These are phyloP conservation scores for Solenopsis fugax DNA, from an alignment of 1,140 invertebrate species.

Conservation along the genomic window DNA sequence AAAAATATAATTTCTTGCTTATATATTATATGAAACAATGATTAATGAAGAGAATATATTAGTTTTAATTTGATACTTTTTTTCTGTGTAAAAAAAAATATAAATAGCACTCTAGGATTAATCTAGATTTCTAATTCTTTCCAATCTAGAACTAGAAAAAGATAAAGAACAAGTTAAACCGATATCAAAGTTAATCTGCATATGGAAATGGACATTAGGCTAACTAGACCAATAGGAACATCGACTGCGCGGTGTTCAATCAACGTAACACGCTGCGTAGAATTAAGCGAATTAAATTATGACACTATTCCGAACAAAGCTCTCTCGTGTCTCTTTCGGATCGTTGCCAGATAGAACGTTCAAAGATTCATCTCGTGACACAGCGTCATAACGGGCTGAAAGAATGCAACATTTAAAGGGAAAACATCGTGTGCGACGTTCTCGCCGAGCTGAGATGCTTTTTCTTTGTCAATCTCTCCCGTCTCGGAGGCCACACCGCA, in stretches of 20 bases:
- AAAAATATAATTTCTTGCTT: no score
- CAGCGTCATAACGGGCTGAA: not conserved
- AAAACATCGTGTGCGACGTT: not conserved
- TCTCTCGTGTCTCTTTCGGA: not conserved
- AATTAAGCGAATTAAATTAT: conserved; percentile 2
- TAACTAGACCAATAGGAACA: not conserved
- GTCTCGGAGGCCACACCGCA: not conserved
- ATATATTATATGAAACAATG: no score
- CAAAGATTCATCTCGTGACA: not conserved
- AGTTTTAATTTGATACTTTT: no score
- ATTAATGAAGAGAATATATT: no score
- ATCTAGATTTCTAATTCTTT: no score
- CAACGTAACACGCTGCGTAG: not conserved
- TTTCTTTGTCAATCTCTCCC: not conserved
- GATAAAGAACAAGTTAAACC: not conserved
- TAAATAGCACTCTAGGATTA: no score
- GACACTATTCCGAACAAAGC: not conserved
- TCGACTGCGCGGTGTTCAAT: no score
- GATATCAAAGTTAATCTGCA: no score
- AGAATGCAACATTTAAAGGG: not conserved
- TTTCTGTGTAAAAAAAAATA: no score
- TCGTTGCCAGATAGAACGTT: not conserved
- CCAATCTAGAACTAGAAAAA: no score
- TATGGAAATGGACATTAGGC: not conserved
- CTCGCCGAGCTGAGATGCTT: not conserved